These are phyloP conservation scores for Aphis craccivora DNA, from an alignment of 1,140 invertebrate genomes.

Conservation along the genomic window DNA sequence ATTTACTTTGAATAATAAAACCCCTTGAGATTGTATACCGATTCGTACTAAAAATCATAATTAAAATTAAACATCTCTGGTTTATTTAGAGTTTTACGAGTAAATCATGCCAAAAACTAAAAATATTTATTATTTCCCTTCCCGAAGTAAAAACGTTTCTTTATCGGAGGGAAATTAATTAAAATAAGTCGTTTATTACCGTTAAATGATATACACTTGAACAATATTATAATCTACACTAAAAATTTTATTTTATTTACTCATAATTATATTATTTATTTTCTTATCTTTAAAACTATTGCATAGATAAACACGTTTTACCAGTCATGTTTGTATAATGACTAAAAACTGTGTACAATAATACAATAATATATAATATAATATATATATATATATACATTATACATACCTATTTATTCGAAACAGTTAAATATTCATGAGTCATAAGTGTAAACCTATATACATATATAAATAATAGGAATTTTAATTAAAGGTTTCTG, in stretches of 20 bases:
- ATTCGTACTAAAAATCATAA: neutral
- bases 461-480: neutral
- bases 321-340: constrained; percentile 38
- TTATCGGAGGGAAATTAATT: neutral
- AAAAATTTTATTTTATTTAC: constrained; percentile 19
- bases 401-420: neutral
- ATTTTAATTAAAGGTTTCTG: constrained; percentile 35
- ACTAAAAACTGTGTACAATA: neutral
- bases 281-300: neutral
- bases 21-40: neutral
- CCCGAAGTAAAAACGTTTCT: neutral
- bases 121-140: neutral
- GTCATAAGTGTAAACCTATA: neutral
- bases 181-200: neutral
- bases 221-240: neutral
- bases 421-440: constrained; percentile 28
- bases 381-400: neutral
- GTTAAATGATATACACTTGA: neutral
- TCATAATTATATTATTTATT: neutral
- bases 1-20: constrained; percentile 13
- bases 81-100: neutral
- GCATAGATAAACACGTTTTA: constrained; percentile 31
- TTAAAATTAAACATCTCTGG: constrained; percentile 1
- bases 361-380: neutral
- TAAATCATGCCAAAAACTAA: neutral